Evolutionary conservation across 2,888 invertebrate species (phyloP), one percentile per base, ranked within the genome.

Genomic region (Meteorus colon): DNA sequence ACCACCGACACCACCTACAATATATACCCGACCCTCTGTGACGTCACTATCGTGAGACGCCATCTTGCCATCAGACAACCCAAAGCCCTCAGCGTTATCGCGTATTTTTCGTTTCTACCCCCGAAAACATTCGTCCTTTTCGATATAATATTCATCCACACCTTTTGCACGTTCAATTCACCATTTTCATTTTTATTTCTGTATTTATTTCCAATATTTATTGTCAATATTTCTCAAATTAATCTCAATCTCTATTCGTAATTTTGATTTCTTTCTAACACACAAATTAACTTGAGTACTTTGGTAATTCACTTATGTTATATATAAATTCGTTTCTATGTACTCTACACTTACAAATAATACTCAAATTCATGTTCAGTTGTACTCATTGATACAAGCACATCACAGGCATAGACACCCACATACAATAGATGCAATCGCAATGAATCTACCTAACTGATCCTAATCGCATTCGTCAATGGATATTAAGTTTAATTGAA

Each of bases 11-110:
- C 63, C 60, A 66, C 45, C 41, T 37, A 62, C 27, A 45, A 62
- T 60, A 45, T 63, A 51, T 70, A 75, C 74, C 77, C 77, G 76
- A 73, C 78, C 80, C 84, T 83, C 84, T 84, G 82, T 86, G 87
- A 88, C 88, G 88, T 89, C 87, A 86, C 88, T 89, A 89, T 89
- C 89, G 84, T 85, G 81, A 86, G 87, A 89, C 88, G 89, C 89
- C 89, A 89, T 89, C 89, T 89, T 89, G 89, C 89, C 87, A 88
- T 88, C 88, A 88, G 88, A 88, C 88, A 88, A 88, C 87, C 86
- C 24, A 31, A 83, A 85, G 84, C 84, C 87, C 81, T 79, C 86
- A 86, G 84, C 84, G 86, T 87, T 87, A 88, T 88, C 88, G 81
- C 82, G 80, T 83, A 81, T 81, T 83, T 84, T 83, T 83, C 74